Conservation (phyloP, 2,888 invertebrate genomes). For the Ectemnius lituratus region DNA sequence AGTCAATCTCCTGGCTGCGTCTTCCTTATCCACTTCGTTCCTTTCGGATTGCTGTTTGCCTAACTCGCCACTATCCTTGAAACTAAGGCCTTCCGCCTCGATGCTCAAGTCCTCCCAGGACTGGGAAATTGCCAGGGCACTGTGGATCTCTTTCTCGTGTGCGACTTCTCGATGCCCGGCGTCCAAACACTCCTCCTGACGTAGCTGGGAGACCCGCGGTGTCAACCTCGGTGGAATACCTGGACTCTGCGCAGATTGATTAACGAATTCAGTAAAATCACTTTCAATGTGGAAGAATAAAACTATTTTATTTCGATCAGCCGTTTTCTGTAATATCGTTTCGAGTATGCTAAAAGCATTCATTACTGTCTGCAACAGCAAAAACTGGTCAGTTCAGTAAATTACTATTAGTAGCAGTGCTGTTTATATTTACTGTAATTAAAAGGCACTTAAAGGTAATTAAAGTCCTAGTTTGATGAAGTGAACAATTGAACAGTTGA, state of each 20-base stretch:
- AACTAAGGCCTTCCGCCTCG: slow-evolving; percentile 81
- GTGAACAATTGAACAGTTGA: no score
- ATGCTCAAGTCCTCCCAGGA: slow-evolving; percentile 95
- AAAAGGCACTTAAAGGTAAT: no score
- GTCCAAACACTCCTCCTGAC: slow-evolving; percentile 93
- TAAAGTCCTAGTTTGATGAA: no score
- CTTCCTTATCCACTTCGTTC: slow-evolving; percentile 69
- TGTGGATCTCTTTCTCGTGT: slow-evolving; percentile 94
- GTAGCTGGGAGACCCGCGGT: slow-evolving; percentile 91
- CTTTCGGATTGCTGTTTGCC: slow-evolving; percentile 68
- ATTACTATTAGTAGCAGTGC: no score
- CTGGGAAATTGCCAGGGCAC: slow-evolving; percentile 95
- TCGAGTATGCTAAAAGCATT: no score
- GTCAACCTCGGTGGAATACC: slow-evolving; percentile 82
- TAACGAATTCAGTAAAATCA: not conserved
- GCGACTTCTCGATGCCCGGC: slow-evolving; percentile 91
- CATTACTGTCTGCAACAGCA: no score
- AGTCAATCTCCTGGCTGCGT: slow-evolving; percentile 66
- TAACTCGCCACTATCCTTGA: slow-evolving; percentile 73
- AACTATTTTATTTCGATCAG: not conserved
- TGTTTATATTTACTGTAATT: no score
- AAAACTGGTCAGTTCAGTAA: no score
- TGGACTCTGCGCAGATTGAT: slow-evolving; percentile 77
- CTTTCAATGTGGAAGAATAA: not conserved
- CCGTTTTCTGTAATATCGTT: not conserved